Base-by-base conservation (phyloP, 1,140 invertebrate genomes). In the Scaptomyza hsui region DNA sequence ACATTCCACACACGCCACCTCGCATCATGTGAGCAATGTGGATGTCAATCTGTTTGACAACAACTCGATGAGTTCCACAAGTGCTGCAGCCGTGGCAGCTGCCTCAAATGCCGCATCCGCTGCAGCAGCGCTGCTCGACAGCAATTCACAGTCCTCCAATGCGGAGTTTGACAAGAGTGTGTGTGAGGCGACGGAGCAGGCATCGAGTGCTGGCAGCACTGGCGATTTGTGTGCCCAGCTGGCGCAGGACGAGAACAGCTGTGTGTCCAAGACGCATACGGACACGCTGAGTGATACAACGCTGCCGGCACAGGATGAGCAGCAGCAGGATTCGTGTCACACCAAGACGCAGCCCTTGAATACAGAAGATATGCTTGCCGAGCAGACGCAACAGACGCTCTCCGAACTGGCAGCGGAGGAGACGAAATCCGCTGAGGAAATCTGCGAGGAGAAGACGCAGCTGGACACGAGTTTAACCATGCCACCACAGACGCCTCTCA, bases 61-160 rank as follows among this genome's bases (percentile, higher is more conserved):
- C 53, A 91, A 89, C 32, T 91, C 89, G 9, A 91, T 91, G 89
- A 91, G 82, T 16, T 91, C 89, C n/a, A 90, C 80, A 6, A 77
- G 75, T 48, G 86, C 82, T 5, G 81, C 82, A 4, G 83, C 75
- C 0, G 75, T 83, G n/a, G 71, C 51, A 2, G 82, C 76, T 6
- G 79, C 75, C 37, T 85, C 74, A 3, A 90, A 73, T 60, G 82
- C 89, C 0, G 78, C 80, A 7, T 73, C 78, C 10, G 85, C 89
- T 3, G 81, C 89, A 9, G 85, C 89, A 4, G 89, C 89, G 0
- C 59, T 90, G 26, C 42, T 90, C 19, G 89, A 90, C 29, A 90
- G 89, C 45, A 90, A 90, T 67, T 90, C 89, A 6, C 89, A 90
- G 52, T 89, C 81, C 0, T 90, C 89, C 16, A 89, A 89, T 65